Evolutionary conservation across 2,113 vertebrate species (phyloP), one percentile per base, ranked within the genome.

Genomic region (Mugil cephalus): DNA sequence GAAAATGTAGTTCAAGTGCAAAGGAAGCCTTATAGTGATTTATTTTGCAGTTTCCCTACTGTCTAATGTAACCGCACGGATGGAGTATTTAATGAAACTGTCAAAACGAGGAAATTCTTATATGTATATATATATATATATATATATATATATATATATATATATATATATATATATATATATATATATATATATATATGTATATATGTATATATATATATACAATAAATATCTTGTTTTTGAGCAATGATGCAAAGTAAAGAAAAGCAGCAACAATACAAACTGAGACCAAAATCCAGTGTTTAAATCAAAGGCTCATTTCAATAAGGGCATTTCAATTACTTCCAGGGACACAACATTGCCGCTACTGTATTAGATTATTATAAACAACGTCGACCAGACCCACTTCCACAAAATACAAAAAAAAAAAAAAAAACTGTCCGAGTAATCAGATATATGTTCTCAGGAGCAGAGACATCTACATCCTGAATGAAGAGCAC

Each of bases 401-500:
- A 24, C 2, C 51, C 9, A 42, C 73, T 58, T 36, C 4, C 6
- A 53, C 30, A 24, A 77, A 79, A 80, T 59, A 21, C 19, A 50
- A 4, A 50, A 15, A 45, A 2, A 45, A 45, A 15, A 45, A 12
- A 17, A 39, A 53, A 74, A 74, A 43, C 34, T 19, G 24, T 2
- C 52, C 11, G 21, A 54, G 42, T 77, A 86, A 88, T 87, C 53
- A 91, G 80, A 69, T 80, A 58, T 77, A 40, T 69, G 43, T 45
- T 72, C 65, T 77, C 17, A 24, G 64, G 64, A 54, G 46, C 13
- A 74, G 42, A 70, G 19, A 53, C 13, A 24, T 81, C 66, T 82
- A 54, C 46, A 50, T 82, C 15, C 45, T 61, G 73, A 88, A 89
- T 87, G 80, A 91, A 86, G 83, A 86, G 83, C 75, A 51, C 83